Base-by-base conservation (phyloP, 2,888 invertebrate genomes). In the Agrilus cyanescens region DNA sequence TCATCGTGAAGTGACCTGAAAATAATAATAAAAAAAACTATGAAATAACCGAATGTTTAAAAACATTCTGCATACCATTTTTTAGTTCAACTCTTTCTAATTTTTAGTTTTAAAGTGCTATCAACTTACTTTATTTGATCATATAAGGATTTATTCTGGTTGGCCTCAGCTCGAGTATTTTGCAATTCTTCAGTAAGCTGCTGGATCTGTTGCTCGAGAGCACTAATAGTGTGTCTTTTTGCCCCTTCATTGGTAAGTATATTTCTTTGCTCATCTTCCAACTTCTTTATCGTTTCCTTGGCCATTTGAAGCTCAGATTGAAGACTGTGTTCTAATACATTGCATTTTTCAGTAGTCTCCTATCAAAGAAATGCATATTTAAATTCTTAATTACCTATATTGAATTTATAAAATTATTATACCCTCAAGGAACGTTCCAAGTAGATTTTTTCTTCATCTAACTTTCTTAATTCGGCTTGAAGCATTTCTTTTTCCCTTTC, bases 1-100 rank as follows among this genome's bases (percentile, higher is more conserved):
- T 86, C 84, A 54, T 83, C 75, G 56, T 86, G 84, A 38, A 85
- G 69, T 50, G 79, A 73, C 63, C 85, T 86, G 42, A 66, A 45
- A 34, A 40, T 29, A 37, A 35, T 16, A 14, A 41, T 32, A 29
- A 32, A 20, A 41, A 25, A 14, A 7, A n/a, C 12, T 33, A 38
- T 30, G 37, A 16, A 2, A n/a, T 31, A 25, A 16, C 7, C 16
- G n/a, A 12, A 35, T 12, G 18, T 12, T 13, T 25, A 16, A 31
- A 6, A 36, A 33, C 6, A 12, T 18, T 18, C 5, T 6, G 32
- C 5, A 13, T 13, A 13, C 29, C 2, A 18, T 8, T 25, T 25
- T 25, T 25, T 2, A 25, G 3, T 25, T 25, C 10, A 10, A 10
- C 10, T 25, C 4, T 25, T 25, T 10, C 2, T 5, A 20, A 20